Evolutionary conservation across 1,140 invertebrate species (phyloP).

Genomic region (Drosophila pectinifera): DNA sequence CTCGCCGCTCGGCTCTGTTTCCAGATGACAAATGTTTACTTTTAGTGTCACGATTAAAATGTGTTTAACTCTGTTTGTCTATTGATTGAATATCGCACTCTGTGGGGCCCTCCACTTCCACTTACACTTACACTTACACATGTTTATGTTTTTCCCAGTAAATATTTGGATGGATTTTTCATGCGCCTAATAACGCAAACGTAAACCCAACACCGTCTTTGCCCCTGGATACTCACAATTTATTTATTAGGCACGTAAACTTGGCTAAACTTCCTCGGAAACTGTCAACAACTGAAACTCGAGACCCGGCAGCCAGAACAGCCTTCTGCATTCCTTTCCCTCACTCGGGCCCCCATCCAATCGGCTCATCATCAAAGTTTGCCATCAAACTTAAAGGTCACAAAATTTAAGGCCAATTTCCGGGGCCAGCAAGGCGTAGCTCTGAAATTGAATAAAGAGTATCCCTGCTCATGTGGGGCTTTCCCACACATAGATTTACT

Average conservation of each 20-base stretch:
- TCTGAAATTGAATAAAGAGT: slow-evolving; percentile 55
- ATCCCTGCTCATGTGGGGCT: slow-evolving; percentile 27
- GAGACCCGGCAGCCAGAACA: neutral
- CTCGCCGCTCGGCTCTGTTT: slow-evolving; percentile 42
- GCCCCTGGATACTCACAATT: slow-evolving; percentile 14
- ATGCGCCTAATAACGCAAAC: slow-evolving; percentile 28
- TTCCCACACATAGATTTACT: slow-evolving; percentile 31
- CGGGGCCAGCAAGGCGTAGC: slow-evolving; percentile 31
- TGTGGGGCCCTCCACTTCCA: too few relatives aligned
- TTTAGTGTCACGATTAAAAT: slow-evolving; percentile 80
- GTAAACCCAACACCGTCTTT: too few relatives aligned
- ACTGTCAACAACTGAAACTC: slow-evolving; percentile 27
- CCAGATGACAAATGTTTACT: slow-evolving; percentile 77
- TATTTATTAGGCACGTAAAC: slow-evolving; percentile 18
- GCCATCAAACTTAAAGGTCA: slow-evolving; percentile 65
- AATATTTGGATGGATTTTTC: slow-evolving; percentile 46
- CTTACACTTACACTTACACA: slow-evolving; percentile 12
- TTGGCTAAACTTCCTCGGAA: slow-evolving; percentile 7
- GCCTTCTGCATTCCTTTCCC: neutral
- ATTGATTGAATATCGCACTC: slow-evolving; percentile 68
- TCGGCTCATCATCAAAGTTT: slow-evolving; percentile 19
- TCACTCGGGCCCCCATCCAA: neutral
- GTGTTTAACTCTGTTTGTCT: slow-evolving; percentile 77
- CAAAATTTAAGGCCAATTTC: slow-evolving; percentile 72
- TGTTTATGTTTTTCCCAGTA: slow-evolving; percentile 30